phyloP scores from a whole-genome alignment of 2,888 invertebrate species.

The Erynnis tages region DNA sequence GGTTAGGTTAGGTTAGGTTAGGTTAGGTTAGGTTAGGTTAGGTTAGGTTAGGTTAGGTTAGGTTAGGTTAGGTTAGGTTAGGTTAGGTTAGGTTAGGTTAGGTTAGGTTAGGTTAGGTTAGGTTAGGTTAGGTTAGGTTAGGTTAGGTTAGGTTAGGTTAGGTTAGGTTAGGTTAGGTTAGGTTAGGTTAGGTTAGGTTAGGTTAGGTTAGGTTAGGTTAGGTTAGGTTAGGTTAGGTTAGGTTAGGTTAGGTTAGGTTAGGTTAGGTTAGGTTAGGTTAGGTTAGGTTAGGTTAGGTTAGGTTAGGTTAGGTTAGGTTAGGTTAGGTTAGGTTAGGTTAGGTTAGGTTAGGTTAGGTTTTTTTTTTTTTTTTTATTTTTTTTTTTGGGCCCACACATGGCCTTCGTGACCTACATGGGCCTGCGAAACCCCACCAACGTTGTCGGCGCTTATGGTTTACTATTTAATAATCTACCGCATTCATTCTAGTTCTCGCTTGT shows the following conservation, averaged over 20 bases:
- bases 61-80: constrained; percentile 27
- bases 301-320: neutral
- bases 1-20: constrained; percentile 24
- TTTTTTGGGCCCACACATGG: too few relatives aligned
- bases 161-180: constrained; percentile 2
- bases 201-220: constrained; percentile 2
- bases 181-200: constrained; percentile 3
- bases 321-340: constrained; percentile 3
- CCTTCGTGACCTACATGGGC: too few relatives aligned
- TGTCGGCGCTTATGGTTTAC: too few relatives aligned
- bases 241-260: constrained; percentile 3
- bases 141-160: constrained; percentile 6
- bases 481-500: too few relatives aligned
- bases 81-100: constrained; percentile 28
- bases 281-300: constrained; percentile 1
- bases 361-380: too few relatives aligned
- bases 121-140: constrained; percentile 14
- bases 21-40: constrained; percentile 19
- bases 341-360: constrained; percentile 28
- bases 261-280: constrained; percentile 8
- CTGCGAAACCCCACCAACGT: too few relatives aligned
- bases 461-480: too few relatives aligned
- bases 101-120: constrained; percentile 23
- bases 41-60: constrained; percentile 25
- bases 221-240: constrained; percentile 2